Evolutionary conservation across 2,113 vertebrate species (phyloP), one percentile per base, ranked within the genome.

Genomic region (Cebidichthys violaceus): DNA sequence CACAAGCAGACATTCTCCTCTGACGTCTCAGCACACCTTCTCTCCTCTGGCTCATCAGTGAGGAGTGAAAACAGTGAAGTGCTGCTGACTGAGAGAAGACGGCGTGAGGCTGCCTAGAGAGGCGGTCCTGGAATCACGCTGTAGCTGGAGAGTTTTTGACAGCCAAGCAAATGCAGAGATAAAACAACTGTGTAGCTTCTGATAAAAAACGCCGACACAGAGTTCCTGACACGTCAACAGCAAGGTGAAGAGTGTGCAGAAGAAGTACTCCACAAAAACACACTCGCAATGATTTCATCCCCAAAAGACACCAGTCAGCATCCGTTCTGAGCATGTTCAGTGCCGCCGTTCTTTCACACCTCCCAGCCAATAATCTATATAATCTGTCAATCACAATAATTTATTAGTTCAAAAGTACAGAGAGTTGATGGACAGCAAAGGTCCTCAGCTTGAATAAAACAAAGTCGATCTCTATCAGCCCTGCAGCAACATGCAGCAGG

Each of bases 1-100:
- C 18, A 24, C n/a, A 45, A 7, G 4, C 45, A 55, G 31, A 47
- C 62, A 47, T 54, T 71, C 62, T 65, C 37, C 15, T 60, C 17
- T 73, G 54, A 79, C 41, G 10, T 81, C 77, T 47, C 22, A 85
- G 81, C 72, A 72, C 60, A 65, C 59, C 77, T 70, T 84, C 74
- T 17, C 59, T 60, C 64, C 60, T 78, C 9, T 75, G 70, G 60
- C 57, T 85, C 43, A 22, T 73, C 83, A 77, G 59, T 67, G 70
- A 75, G 43, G 45, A 22, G 84, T 89, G 91, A 87, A 92, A 91
- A 91, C 90, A 91, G 89, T 74, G 59, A 65, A 73, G 75, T 55
- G 85, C 80, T 79, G 85, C 85, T 83, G 84, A 84, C 78, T 85
- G 91, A 81, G 78, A 71, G 75, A 88, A 77, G 75, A 74, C 69